Percentiles rank a stretch among this genome's conserved stretches.
These are phyloP conservation scores for Hesperophylax magnus DNA, from an alignment of 1,140 invertebrate genomes.

Conservation along the genomic window DNA sequence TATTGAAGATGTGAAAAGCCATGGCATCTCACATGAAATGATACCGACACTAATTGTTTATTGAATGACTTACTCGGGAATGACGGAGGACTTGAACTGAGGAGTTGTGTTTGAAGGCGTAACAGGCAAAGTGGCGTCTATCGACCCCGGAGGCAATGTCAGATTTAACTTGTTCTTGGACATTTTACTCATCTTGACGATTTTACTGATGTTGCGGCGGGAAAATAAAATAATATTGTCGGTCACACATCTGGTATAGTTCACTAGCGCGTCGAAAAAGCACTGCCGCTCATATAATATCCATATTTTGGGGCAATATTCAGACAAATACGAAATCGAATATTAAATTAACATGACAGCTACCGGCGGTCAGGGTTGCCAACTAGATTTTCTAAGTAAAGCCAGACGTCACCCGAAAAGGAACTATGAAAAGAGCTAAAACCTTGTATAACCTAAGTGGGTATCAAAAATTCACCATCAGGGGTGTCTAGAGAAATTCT, in stretches of 20 bases:
- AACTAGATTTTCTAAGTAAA: no score
- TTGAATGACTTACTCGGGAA: conserved; percentile 75
- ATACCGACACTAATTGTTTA: not conserved
- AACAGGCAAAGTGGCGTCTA: conserved; percentile 81
- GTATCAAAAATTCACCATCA: no score
- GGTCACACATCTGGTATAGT: conserved; percentile 33
- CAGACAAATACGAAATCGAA: not conserved
- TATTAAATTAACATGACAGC: conserved; percentile 21
- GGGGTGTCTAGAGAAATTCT: no score
- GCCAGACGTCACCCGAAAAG: no score
- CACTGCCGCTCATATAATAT: conserved; percentile 6
- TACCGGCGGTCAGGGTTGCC: no score
- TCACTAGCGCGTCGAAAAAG: not conserved
- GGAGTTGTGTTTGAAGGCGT: conserved; percentile 80
- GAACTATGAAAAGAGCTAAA: no score
- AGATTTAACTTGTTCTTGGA: conserved; percentile 95
- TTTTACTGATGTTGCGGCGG: conserved; percentile 26
- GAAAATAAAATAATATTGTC: conserved; percentile 11
- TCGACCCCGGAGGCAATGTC: conserved; percentile 89
- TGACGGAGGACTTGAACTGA: conserved; percentile 74
- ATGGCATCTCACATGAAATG: not conserved
- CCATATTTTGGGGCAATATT: conserved; percentile 19
- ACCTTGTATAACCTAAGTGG: no score
- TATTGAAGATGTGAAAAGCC: not conserved
- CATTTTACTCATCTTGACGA: conserved; percentile 69